Evolutionary conservation across 1,140 invertebrate species (phyloP).

Genomic region (Apis laboriosa): DNA sequence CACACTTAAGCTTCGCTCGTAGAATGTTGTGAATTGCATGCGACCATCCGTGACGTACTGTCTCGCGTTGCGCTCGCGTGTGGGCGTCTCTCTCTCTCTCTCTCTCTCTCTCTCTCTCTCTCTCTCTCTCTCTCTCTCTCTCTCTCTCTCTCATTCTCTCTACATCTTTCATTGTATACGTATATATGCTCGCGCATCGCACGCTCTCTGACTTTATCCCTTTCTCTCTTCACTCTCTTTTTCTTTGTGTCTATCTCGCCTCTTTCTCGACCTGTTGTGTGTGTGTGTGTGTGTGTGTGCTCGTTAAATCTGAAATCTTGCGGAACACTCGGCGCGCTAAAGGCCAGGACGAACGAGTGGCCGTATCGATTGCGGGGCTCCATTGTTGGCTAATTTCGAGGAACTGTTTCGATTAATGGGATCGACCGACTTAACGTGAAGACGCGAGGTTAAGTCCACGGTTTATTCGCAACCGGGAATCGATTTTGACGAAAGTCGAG

Average conservation of each 20-base stretch:
- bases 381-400: conserved; percentile 24
- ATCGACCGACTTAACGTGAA: neutral
- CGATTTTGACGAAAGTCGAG: neutral
- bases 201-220: neutral
- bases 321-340: conserved; percentile 16
- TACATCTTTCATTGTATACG: too few relatives aligned
- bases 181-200: neutral
- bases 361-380: conserved; percentile 27
- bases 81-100: neutral
- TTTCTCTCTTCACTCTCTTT: neutral
- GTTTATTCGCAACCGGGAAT: neutral
- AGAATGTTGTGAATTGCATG: conserved; percentile 56
- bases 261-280: too few relatives aligned
- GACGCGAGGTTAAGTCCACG: neutral
- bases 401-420: conserved; percentile 37
- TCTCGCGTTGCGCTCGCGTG: conserved; percentile 5
- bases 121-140: neutral
- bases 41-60: conserved; percentile 46
- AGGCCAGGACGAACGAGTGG: conserved; percentile 24
- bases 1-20: conserved; percentile 41
- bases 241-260: neutral
- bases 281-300: neutral
- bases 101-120: neutral
- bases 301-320: conserved; percentile 39
- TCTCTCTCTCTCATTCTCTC: neutral